These are phyloP conservation scores for Melanocharis versteri DNA, from an alignment of 2,113 vertebrate genomes.

Conservation along the genomic window DNA sequence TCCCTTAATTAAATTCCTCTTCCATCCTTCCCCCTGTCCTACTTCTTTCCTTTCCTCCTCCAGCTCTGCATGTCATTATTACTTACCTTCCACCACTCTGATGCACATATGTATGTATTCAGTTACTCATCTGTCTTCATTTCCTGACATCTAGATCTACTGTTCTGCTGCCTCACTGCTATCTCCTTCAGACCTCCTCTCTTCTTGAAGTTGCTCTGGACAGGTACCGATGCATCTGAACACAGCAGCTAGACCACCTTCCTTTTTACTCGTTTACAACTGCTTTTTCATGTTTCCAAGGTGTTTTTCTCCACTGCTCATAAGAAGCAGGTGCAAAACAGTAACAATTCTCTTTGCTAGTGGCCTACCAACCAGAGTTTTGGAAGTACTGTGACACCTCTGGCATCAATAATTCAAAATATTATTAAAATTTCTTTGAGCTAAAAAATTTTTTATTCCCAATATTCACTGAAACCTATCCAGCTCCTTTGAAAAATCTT, in stretches of 20 bases:
- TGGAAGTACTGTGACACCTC: background rate
- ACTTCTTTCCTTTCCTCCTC: background rate
- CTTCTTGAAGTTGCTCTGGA: background rate
- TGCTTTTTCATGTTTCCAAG: background rate
- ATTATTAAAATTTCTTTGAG: background rate
- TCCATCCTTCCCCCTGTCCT: background rate
- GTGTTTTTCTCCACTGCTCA: background rate
- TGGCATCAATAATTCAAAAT: background rate
- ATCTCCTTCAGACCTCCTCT: background rate
- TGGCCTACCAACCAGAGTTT: background rate
- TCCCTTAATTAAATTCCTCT: background rate
- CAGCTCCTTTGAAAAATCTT: background rate
- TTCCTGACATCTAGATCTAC: background rate
- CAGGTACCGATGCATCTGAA: background rate
- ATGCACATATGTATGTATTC: background rate
- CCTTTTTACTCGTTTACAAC: background rate
- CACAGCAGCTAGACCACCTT: background rate
- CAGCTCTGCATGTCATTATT: background rate
- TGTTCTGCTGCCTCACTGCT: background rate
- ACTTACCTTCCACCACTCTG: background rate
- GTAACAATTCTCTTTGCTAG: background rate
- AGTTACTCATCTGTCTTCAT: background rate
- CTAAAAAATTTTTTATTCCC: background rate
- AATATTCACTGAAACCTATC: background rate
- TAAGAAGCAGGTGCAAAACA: background rate